Conservation (phyloP, 53 echinoderm and acorn worm genomes). For the Zoroaster sp. region DNA sequence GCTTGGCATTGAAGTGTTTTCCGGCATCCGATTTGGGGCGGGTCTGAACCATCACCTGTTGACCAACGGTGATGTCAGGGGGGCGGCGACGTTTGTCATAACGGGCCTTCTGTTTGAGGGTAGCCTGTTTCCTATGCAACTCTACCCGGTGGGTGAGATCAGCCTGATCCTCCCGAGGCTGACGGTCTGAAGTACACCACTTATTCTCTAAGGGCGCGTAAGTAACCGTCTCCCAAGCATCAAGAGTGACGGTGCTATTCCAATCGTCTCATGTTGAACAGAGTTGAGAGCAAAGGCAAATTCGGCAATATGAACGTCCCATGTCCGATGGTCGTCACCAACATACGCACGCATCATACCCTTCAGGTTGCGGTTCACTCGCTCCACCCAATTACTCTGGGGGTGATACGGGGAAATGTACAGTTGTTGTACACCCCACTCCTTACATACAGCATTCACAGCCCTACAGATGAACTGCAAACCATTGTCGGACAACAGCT, state of each 20-base stretch:
- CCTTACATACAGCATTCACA: slow-evolving; percentile 18
- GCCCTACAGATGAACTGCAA: slow-evolving; percentile 44
- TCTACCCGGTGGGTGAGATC: neutral
- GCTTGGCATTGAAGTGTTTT: slow-evolving; percentile 17
- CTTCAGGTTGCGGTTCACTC: slow-evolving; percentile 51
- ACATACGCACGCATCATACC: slow-evolving; percentile 55
- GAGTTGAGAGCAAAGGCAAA: slow-evolving; percentile 34
- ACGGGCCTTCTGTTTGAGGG: neutral
- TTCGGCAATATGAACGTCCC: slow-evolving; percentile 43
- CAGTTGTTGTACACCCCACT: slow-evolving; percentile 44
- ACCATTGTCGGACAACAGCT: slow-evolving; percentile 65
- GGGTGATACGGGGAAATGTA: slow-evolving; percentile 58
- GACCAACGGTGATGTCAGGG: neutral
- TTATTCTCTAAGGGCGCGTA: neutral
- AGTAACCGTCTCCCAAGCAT: slow-evolving; percentile 1
- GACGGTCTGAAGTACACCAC: neutral
- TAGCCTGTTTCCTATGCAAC: neutral
- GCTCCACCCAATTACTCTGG: slow-evolving; percentile 67
- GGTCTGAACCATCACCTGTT: slow-evolving; percentile 16
- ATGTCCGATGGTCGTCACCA: slow-evolving; percentile 39
- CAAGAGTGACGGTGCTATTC: neutral
- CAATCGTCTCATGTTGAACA: slow-evolving; percentile 1
- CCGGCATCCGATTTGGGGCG: slow-evolving; percentile 5
- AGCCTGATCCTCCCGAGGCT: neutral
- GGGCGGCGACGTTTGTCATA: slow-evolving; percentile 27